Evolutionary conservation across 2,888 invertebrate genomes (phyloP), one percentile per base, ranked within the genome.

Genomic region (Boloria selene): DNA sequence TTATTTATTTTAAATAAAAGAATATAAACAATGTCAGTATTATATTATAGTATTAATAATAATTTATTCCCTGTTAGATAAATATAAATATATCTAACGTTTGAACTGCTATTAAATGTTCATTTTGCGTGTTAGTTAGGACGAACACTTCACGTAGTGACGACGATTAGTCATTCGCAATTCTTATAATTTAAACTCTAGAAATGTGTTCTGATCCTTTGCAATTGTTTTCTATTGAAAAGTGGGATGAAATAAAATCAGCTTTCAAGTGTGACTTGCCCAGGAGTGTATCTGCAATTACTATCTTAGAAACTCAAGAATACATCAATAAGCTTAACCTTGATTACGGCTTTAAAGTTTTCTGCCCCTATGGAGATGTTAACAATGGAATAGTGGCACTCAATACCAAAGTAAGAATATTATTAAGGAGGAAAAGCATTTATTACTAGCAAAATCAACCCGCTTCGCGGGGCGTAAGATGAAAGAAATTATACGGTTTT

Each of bases 291-390:
- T 74, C 85, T 42, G 85, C 80, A 0, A 84, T 83, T 68, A 79
- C 83, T 18, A 78, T 85, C 44, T 71, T 93, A 26, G 79, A 86
- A 38, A 87, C 82, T 52, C 83, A 85, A 62, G 80, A 81, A 53
- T 70, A 74, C 18, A 87, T 88, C 81, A 65, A 78, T 1, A 75
- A 78, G 26, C 70, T 74, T 49, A 76, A 83, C 1, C 72, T 80
- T 3, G 67, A 76, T 16, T 76, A 82, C 55, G 78, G 77, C 14
- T 81, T 90, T 62, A 79, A 81, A 72, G 85, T 93, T 14, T 90
- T 83, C 65, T 87, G 88, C 55, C 90, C 91, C 1, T 77, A 78
- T 45, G 91, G 89, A 44, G 79, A 88, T 60, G 75, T 85, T 42
- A 56, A 73, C 2, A 84, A 84, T 71, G 93, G 90, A 38, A 83